Evolutionary conservation across 1,140 invertebrate genomes (phyloP), one percentile per base, ranked within the genome.

Genomic region (Penaeus indicus): DNA sequence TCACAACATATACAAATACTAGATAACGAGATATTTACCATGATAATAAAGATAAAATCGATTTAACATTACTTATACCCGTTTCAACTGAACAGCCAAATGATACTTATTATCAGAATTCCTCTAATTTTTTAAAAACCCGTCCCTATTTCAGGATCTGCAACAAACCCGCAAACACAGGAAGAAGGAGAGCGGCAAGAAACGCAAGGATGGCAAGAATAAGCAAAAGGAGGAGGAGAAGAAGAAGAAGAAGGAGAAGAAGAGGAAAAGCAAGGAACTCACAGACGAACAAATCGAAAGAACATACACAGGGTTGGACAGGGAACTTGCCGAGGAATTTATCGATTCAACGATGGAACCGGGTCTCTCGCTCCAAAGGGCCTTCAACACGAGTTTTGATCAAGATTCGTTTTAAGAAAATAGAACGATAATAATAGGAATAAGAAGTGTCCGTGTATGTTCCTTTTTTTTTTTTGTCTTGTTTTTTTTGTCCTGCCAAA

Each of bases 311-410:
- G 95, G 94, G n/a, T 91, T 95, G 61, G 95, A 95, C 91, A 93
- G 94, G 81, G 93, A 93, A n/a, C 94, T 95, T 87, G 95, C 95
- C 11, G 95, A 95, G 91, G 94, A 95, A 92, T 95, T 95, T 92
- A 95, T 95, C 84, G 93, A 93, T 11, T 94, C 94, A 19, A 93
- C 94, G 0, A 94, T 94, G 94, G 93, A 94, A 84, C 93, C 93
- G 0, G 93, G 80, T 0, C 25, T 88, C 13, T 88, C 87, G 19
- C 84, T 88, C 27, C 87, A 88, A 27, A 64, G 82, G 61, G 87
- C 87, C 19, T 61, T 88, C 32, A 83, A 84, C 62, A 80, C 60
- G 32, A 88, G 81, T 62, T 88, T 88, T 11, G 81, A 83, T 7
- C 81, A 84, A 54, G 87, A 88, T 42, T 88, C 87, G 0, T 88